Conservation (phyloP, 2,888 invertebrate species). For the Torymus aiolomorphi region DNA sequence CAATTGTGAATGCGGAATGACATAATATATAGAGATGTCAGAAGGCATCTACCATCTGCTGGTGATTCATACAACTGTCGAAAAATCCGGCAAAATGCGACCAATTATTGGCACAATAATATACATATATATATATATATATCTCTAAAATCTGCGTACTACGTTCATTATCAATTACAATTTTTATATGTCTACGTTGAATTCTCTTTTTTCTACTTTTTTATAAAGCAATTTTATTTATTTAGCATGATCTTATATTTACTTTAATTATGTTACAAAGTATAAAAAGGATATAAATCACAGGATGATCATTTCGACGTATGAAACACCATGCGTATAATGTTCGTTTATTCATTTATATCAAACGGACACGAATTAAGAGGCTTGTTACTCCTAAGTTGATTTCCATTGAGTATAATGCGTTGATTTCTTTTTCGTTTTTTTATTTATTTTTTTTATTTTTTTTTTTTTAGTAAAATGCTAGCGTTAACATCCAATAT, state of each 20-base stretch:
- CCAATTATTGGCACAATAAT: no score
- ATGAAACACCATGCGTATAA: conserved; percentile 36
- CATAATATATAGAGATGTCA: conserved; percentile 43
- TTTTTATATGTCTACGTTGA: neutral
- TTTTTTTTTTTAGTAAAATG: conserved; percentile 34
- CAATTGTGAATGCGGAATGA: conserved; percentile 76
- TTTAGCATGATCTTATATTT: conserved; percentile 21
- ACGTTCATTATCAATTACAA: neutral
- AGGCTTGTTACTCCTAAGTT: conserved; percentile 42
- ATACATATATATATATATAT: no score
- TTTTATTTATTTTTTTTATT: conserved; percentile 40
- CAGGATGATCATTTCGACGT: conserved; percentile 5
- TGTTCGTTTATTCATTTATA: conserved; percentile 15
- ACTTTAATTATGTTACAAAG: neutral
- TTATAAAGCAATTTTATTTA: conserved; percentile 11
- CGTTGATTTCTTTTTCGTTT: conserved; percentile 1
- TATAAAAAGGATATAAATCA: neutral
- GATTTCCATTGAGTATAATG: conserved; percentile 25
- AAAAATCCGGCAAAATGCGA: neutral
- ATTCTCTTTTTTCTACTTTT: neutral
- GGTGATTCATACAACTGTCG: conserved; percentile 48
- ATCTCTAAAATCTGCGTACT: neutral
- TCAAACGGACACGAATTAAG: neutral
- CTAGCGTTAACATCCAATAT: conserved; percentile 47
- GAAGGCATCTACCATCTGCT: conserved; percentile 27